Base-by-base conservation (phyloP, 35 echinoderm and acorn worm genomes). In the Holothuria glaberrima region DNA sequence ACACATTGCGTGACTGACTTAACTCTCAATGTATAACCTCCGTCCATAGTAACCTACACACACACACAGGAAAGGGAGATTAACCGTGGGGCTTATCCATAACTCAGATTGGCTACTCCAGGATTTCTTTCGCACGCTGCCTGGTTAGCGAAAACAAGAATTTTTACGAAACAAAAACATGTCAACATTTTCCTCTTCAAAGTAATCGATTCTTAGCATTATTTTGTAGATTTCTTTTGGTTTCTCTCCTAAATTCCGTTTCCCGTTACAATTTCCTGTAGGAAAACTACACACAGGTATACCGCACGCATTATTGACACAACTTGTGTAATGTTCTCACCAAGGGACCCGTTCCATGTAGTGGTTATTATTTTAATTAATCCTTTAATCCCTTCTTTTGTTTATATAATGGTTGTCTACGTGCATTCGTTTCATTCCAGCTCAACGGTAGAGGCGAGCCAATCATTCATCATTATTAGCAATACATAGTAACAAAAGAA, bases 61-160 rank as follows among this genome's bases (percentile, higher is more conserved):
- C 74, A 78, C 35, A 78, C 44, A 27, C 74, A 78, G 74, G 74
- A 78, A 78, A 78, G 16, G 21, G 20, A 78, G 74, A 78, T 78
- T 78, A 78, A 78, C 5, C 20, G 41, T 48, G 25, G 1, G 50
- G 36, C n/a, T 78, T 78, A n/a, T 78, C 50, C 41, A 78, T 18
- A 48, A 27, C 30, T 78, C 50, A 22, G 20, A 48, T 41, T 44
- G 17, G 50, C 22, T 12, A 48, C 27, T 78, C 27, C 29, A 41
- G 50, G 36, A 78, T 48, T 48, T 78, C 44, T 21, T 78, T 78
- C 74, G 20, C 74, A 78, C 74, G 74, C 36, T 25, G 44, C 66
- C 4, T 69, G 17, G 31, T 69, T 30, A 69, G 25, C 12, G 25
- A 69, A n/a, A 69, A 69, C 31, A 69, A 54, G 50, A 17, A 1